Percentiles rank a stretch among this genome's conserved stretches.
Evolutionary conservation across 1,140 invertebrate species (phyloP).

Genomic region (Ceratosolen fusciceps): DNA sequence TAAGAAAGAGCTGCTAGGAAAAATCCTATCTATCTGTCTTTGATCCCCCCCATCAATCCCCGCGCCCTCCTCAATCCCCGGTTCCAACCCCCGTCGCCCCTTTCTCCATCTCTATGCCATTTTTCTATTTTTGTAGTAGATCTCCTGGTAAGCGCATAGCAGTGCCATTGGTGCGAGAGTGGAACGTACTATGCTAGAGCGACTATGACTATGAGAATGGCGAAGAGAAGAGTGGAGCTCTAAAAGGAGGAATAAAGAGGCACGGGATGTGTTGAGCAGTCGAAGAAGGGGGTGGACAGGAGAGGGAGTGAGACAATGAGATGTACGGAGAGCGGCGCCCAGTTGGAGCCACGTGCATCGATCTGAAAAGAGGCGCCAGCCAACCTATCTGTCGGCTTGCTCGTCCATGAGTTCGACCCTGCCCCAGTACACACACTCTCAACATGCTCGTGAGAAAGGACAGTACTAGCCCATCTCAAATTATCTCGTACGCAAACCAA

Average conservation of each 20-base stretch:
- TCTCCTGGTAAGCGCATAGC: not conserved
- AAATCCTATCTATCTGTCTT: no score
- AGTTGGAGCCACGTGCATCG: conserved; percentile 73
- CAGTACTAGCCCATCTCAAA: conserved; percentile 28
- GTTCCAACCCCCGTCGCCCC: no score
- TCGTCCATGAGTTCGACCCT: conserved; percentile 73
- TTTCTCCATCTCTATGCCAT: not conserved
- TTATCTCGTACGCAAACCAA: conserved; percentile 2
- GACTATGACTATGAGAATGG: conserved; percentile 1
- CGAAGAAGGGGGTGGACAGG: not conserved
- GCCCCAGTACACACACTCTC: conserved; percentile 56
- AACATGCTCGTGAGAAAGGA: conserved; percentile 28
- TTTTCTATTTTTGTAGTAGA: not conserved
- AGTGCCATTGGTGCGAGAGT: not conserved
- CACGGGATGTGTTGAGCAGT: not conserved
- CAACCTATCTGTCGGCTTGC: conserved; percentile 71
- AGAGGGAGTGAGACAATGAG: conserved; percentile 31
- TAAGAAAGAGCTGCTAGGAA: not conserved
- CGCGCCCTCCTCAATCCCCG: no score
- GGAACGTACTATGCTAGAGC: not conserved
- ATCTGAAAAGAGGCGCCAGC: conserved; percentile 72
- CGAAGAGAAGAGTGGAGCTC: conserved; percentile 18
- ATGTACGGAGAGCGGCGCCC: conserved; percentile 64
- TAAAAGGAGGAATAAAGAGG: conserved; percentile 10
- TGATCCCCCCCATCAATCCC: no score